A percentile compares a stretch with the other conserved stretches of the same genome.
phyloP scores from a whole-genome alignment of 2,888 invertebrate genomes.

The Diaprepes abbreviatus region DNA sequence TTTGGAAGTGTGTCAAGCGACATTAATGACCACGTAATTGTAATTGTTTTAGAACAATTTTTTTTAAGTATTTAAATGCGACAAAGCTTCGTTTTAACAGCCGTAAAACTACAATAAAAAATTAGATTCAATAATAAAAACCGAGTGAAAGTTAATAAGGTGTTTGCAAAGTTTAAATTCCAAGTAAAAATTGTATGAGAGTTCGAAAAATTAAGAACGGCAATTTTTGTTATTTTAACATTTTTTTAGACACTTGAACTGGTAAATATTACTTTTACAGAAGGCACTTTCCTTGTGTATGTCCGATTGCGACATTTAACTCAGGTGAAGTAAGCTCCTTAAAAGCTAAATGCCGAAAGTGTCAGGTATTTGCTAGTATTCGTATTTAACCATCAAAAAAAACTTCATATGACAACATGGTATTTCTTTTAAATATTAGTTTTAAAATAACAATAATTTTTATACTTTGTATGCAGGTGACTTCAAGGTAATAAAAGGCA shows the following conservation, averaged over 20 bases:
- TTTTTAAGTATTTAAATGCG: constrained; percentile 2
- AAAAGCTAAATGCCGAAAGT: too few species aligned
- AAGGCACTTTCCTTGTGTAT: too few species aligned
- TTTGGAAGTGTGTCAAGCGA: constrained; percentile 33
- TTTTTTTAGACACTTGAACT: too few species aligned
- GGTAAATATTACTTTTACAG: too few species aligned
- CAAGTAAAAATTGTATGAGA: too few species aligned
- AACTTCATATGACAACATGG: neutral
- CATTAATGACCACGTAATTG: constrained; percentile 29
- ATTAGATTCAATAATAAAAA: constrained; percentile 1
- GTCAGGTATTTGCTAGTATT: too few species aligned
- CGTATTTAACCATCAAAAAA: too few species aligned
- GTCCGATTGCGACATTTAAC: too few species aligned
- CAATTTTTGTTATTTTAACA: too few species aligned
- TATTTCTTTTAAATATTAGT: neutral
- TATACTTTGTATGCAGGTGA: neutral
- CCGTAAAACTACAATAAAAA: neutral
- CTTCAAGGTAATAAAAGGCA: constrained; percentile 3
- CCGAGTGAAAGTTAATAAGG: neutral
- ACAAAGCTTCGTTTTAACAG: neutral
- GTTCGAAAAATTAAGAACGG: too few species aligned
- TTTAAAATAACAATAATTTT: neutral
- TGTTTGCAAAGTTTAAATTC: neutral
- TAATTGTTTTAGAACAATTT: constrained; percentile 30
- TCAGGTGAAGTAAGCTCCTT: too few species aligned